Conservation (phyloP, 2,888 invertebrate species). For the Tenthredo amoena region DNA sequence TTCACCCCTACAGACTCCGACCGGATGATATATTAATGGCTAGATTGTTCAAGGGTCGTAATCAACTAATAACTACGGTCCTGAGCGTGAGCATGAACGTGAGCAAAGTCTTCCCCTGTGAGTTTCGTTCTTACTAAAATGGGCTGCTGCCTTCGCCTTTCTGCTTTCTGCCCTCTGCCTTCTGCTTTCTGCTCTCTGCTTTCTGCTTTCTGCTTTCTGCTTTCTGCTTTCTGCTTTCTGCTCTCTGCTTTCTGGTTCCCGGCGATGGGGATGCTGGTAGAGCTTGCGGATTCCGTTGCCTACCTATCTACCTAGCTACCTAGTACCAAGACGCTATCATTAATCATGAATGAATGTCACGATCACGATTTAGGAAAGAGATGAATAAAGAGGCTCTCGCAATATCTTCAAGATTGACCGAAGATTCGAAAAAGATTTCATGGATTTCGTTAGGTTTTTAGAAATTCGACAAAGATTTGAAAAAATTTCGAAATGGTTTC, state of each 20-base stretch:
- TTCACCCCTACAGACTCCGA: neutral
- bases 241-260: neutral
- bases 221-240: neutral
- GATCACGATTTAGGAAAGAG: constrained; percentile 43
- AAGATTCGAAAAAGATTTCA: neutral
- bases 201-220: neutral
- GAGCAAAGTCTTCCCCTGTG: too few relatives aligned
- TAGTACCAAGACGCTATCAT: constrained; percentile 8
- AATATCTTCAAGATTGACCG: neutral
- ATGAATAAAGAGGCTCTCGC: constrained; percentile 27
- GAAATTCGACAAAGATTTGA: neutral
- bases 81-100: neutral
- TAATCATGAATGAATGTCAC: constrained; percentile 44
- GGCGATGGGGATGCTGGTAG: neutral
- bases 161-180: neutral
- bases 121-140: neutral
- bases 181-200: neutral
- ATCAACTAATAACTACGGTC: constrained; percentile 54
- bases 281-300: neutral
- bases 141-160: neutral
- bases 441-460: neutral
- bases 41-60: constrained; percentile 53
- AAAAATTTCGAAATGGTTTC: too few relatives aligned
- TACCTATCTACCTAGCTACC: too few relatives aligned
- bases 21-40: constrained; percentile 48